Evolutionary conservation across 2,113 vertebrate species (phyloP).

Genomic region (Cololabis saira): DNA sequence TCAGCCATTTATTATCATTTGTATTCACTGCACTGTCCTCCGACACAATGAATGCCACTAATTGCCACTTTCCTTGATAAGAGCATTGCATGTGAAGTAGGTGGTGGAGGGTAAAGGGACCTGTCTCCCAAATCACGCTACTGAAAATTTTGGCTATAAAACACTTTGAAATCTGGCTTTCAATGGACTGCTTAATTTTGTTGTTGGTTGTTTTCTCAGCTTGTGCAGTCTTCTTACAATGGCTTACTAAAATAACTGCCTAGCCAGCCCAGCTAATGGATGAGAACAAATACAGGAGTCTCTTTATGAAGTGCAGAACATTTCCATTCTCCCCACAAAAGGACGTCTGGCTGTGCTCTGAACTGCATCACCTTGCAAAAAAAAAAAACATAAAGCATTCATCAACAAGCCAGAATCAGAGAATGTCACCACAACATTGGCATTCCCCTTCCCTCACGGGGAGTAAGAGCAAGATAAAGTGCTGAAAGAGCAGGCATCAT

Average conservation of each 20-base stretch:
- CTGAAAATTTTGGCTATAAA: constrained; percentile 49
- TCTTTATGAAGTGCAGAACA: constrained; percentile 33
- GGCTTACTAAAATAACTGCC: constrained; percentile 47
- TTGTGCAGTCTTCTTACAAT: constrained; percentile 27
- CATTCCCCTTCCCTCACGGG: constrained; percentile 36
- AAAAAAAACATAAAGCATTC: constrained; percentile 39
- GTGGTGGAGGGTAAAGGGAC: constrained; percentile 57
- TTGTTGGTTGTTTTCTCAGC: constrained; percentile 23
- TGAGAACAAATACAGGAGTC: constrained; percentile 48
- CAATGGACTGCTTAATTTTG: constrained; percentile 54
- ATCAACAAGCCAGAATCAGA: constrained; percentile 39
- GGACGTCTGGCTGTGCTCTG: constrained; percentile 34
- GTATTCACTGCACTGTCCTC: constrained; percentile 71
- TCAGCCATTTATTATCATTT: constrained; percentile 72
- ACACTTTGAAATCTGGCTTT: constrained; percentile 69
- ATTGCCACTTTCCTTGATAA: constrained; percentile 76
- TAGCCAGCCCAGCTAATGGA: constrained; percentile 35
- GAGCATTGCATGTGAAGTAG: constrained; percentile 60
- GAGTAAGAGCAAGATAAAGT: constrained; percentile 58
- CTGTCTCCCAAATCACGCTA: constrained; percentile 39
- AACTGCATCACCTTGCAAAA: constrained; percentile 42
- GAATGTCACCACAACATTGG: constrained; percentile 20
- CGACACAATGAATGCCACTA: constrained; percentile 73
- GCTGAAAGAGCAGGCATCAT: constrained; percentile 56
- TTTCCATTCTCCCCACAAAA: constrained; percentile 29